Conservation (phyloP, 2,888 invertebrate genomes). For the Cylloceria caligata region DNA sequence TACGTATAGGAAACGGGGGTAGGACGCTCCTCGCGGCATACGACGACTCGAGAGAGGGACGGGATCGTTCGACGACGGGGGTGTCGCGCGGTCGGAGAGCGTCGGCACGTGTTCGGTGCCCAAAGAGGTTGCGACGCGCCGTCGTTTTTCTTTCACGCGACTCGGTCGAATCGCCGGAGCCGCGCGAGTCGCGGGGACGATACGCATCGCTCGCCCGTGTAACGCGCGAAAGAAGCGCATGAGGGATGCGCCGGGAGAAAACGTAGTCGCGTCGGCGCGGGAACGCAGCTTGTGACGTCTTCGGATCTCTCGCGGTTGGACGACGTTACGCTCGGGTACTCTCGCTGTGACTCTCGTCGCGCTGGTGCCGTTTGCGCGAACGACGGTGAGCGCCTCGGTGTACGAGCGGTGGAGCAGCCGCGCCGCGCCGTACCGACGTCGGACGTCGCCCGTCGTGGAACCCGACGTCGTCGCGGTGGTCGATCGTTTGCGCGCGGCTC, state of each 20-base stretch:
- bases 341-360: neutral
- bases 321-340: constrained; percentile 12
- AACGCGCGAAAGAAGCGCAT: constrained; percentile 46
- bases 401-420: neutral
- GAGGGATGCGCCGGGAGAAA: constrained; percentile 63
- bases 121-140: constrained; percentile 45
- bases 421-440: constrained; percentile 53
- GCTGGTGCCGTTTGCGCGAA: neutral
- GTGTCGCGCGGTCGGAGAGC: neutral
- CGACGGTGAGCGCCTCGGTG: neutral
- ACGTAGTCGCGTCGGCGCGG: constrained; percentile 65
- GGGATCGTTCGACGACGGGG: neutral
- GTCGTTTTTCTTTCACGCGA: too few relatives aligned
- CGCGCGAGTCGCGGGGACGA: constrained; percentile 39
- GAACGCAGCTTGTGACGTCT: constrained; percentile 63
- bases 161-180: too few relatives aligned
- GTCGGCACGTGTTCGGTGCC: constrained; percentile 52
- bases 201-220: constrained; percentile 10
- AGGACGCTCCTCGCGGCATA: neutral
- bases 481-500: constrained; percentile 64
- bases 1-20: constrained; percentile 21
- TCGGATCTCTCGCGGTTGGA: constrained; percentile 36
- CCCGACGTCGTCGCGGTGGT: constrained; percentile 56
- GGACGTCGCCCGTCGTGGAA: constrained; percentile 64
- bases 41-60: constrained; percentile 25